These are phyloP conservation scores for Malurus melanocephalus DNA, from an alignment of 2,113 vertebrate species.

Conservation along the genomic window DNA sequence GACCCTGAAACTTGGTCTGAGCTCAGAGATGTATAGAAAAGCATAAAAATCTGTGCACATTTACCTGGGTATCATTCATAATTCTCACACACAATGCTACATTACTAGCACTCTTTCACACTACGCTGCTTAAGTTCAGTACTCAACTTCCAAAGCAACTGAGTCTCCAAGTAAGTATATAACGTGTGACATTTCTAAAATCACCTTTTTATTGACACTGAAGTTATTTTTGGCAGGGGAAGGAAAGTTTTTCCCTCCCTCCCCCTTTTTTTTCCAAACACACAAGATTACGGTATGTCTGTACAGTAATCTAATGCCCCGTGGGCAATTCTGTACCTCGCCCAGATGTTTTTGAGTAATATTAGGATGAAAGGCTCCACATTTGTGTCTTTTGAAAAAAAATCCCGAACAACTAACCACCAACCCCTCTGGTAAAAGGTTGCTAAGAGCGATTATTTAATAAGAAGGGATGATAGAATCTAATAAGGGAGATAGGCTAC, in stretches of 20 bases:
- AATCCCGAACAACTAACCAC: not conserved
- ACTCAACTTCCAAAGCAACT: not conserved
- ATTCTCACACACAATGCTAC: not conserved
- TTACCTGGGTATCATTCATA: not conserved
- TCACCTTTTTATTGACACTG: slow-evolving; percentile 12
- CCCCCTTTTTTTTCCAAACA: not conserved
- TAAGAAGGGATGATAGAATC: not conserved
- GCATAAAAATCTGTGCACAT: not conserved
- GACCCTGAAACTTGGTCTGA: not conserved
- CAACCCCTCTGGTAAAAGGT: not conserved
- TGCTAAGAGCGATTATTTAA: not conserved
- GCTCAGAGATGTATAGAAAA: not conserved
- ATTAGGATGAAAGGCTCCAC: not conserved
- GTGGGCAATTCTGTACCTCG: not conserved
- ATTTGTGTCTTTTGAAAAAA: not conserved
- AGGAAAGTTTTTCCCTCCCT: not conserved
- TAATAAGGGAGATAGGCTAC: not conserved
- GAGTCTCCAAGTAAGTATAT: not conserved
- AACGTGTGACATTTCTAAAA: not conserved
- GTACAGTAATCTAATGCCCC: slow-evolving; percentile 6
- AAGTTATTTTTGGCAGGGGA: slow-evolving; percentile 41
- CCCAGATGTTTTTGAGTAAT: not conserved
- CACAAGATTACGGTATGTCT: slow-evolving; percentile 16
- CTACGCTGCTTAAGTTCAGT: not conserved
- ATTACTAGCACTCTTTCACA: not conserved